Evolutionary conservation across 2,888 invertebrate species (phyloP), one percentile per base, ranked within the genome.

Genomic region (Podotricha telesiphe): DNA sequence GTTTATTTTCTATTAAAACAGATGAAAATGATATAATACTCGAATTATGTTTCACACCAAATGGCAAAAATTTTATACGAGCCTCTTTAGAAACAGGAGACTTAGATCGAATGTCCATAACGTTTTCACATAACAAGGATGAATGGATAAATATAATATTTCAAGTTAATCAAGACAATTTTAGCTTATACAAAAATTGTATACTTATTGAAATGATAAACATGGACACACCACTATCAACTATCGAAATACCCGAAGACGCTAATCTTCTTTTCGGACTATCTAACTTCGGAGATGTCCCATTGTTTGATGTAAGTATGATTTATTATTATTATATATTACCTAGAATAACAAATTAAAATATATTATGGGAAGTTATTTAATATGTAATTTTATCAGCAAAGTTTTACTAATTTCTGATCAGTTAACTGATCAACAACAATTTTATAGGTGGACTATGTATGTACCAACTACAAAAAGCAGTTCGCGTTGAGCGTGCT

Each of bases 1-100:
- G 83, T 62, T 56, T 89, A 6, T 89, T 91, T 73, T 81, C 84
- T 1, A 80, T 91, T 66, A 76, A 77, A 28, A 76, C 74, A 4
- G 65, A 72, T 0, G 47, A 56, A 0, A 4, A 22, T 22, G 63
- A 63, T 0, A 65, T 69, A 1, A 77, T 81, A 40, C 51, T 89
- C 6, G 78, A 77, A 7, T 15, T 89, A 2, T 82, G 82, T 62
- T 74, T 88, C 2, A 71, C 73, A 0, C 72, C 74, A 7, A 73
- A 59, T 4, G 71, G 65, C 1, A 17, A 8, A 1, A 37, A 74
- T 6, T 7, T 66, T 0, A 71, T 76, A 5, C 79, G 76, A 69
- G 65, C 86, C 2, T 67, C 55, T 7, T 10, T 85, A 0, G 74
- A 47, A 63, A 62, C 11, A 64, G 45, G 20, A 0, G n/a, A 10